These are phyloP conservation scores for Agrochola circellaris DNA, from an alignment of 2,888 invertebrate species.

Conservation along the genomic window DNA sequence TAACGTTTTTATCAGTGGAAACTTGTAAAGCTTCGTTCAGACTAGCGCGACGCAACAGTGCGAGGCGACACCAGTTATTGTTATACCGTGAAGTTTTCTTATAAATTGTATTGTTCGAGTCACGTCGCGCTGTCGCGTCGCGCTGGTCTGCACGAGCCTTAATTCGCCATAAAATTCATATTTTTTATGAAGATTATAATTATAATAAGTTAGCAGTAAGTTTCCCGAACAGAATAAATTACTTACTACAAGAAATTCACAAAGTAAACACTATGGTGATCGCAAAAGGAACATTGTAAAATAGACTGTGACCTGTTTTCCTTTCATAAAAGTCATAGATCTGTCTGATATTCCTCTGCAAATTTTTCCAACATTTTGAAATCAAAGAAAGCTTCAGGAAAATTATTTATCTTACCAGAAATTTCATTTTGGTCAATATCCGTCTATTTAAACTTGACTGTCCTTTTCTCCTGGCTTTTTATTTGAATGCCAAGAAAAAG, in stretches of 20 bases:
- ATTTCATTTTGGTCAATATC: conserved; percentile 30
- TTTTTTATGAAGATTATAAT: not conserved
- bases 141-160: too few relatives aligned
- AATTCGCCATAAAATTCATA: not conserved
- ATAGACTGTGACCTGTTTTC: not conserved
- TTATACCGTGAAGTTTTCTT: too few relatives aligned
- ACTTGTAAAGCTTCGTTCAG: too few relatives aligned
- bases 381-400: conserved; percentile 17
- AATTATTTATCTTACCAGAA: conserved; percentile 12
- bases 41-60: too few relatives aligned
- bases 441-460: not conserved
- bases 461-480: conserved; percentile 8
- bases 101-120: too few relatives aligned
- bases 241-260: not conserved
- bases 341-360: not conserved
- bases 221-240: not conserved
- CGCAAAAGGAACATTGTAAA: too few relatives aligned
- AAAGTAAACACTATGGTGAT: not conserved
- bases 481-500: not conserved
- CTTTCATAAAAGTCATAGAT: not conserved
- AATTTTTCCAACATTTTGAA: conserved; percentile 16
- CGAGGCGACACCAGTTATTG: too few relatives aligned
- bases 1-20: not conserved
- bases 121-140: too few relatives aligned
- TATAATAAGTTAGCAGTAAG: not conserved